Base-by-base conservation (phyloP, 2,888 invertebrate species). In the Melieria picta region DNA sequence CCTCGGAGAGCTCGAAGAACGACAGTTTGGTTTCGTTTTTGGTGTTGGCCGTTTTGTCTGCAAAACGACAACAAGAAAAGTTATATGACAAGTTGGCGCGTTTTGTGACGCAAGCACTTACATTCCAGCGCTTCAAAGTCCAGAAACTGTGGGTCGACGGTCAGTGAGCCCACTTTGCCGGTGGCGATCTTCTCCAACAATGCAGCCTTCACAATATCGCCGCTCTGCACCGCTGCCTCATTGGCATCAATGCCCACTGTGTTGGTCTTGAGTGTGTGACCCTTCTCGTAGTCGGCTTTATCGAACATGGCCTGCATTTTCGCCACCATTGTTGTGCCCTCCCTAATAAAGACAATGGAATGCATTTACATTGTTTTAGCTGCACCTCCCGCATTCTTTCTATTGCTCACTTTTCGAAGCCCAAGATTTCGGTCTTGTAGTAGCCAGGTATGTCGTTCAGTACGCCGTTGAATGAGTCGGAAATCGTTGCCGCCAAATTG, bases 71-170 rank as follows among this genome's bases (percentile, higher is more conserved):
- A 45, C 4, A 60, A 50, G n/a, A 46, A 61, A 50, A 46, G 58
- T 9, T 30, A 30, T 7, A 43, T 65, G 11, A 52, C n/a, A 45
- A 58, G 45, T 6, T 3, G 3, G 7, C 7, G 6, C 13, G 30
- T 30, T 30, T 30, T 30, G 2, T 30, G 30, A 30, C 30, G 30
- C 2, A 30, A 30, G 0, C n/a, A 89, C 92, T 90, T 85, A 94
- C 95, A 88, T 82, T 91, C 90, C 74, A 90, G 89, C 3, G 93
- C 90, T 80, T 91, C 90, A 79, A 95, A 91, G 67, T 92, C 90
- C 72, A 95, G 87, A 83, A 92, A 95, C 73, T 92, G 91, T 0
- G 95, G 94, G 85, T 97, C 95, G 0, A 96, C 92, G 43, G 91
- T 91, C 1, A 96, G 86, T 47, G 93, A 92, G 1, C 96, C 96